Percentiles rank a stretch among this genome's conserved stretches.
These are phyloP conservation scores for Carcina quercana DNA, from an alignment of 2,888 invertebrate species.

Conservation along the genomic window DNA sequence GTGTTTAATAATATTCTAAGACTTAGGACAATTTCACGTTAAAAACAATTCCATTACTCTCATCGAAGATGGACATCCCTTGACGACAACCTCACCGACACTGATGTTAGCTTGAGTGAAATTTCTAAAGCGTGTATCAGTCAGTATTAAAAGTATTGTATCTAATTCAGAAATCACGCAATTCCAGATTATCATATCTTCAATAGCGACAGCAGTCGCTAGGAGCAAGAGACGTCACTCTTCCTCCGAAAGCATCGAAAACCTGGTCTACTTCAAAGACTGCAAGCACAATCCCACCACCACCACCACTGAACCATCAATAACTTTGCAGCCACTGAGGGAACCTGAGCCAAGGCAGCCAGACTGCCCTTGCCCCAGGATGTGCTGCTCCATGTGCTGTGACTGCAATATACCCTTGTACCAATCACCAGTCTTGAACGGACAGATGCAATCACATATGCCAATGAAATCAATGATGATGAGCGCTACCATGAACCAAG, in stretches of 20 bases:
- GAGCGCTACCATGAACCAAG: conserved; percentile 10
- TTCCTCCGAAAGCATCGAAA: conserved; percentile 57
- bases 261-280: conserved; percentile 55
- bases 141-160: no score
- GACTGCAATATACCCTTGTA: conserved; percentile 29
- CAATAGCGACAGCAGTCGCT: conserved; percentile 28
- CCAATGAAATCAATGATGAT: neutral
- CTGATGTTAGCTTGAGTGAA: no score
- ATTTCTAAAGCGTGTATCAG: no score
- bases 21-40: no score
- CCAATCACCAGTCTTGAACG: conserved; percentile 11
- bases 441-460: conserved; percentile 20
- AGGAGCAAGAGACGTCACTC: conserved; percentile 21
- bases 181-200: conserved; percentile 40
- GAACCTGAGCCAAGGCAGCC: conserved; percentile 7
- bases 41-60: no score
- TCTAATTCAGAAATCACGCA: no score
- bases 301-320: neutral
- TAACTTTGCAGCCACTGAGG: conserved; percentile 8
- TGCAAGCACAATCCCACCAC: conserved; percentile 33
- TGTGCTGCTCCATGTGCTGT: conserved; percentile 57
- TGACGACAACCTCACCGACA: no score
- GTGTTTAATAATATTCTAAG: no score
- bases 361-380: conserved; percentile 41
- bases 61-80: no score